Evolutionary conservation across 2,888 invertebrate genomes (phyloP).

Genomic region (Drosophila basisetae): DNA sequence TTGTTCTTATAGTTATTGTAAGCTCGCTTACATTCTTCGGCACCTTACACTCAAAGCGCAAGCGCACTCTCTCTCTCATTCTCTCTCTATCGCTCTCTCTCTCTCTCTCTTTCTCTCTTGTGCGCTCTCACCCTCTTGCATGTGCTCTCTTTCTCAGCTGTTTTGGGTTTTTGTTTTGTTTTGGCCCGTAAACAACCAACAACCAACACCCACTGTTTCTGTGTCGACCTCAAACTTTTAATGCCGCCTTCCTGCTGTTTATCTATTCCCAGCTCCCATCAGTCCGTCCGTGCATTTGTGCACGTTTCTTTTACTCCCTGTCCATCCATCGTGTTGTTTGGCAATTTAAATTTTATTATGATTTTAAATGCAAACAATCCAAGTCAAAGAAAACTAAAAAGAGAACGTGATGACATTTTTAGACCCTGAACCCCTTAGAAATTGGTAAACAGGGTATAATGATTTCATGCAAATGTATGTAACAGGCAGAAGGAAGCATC

Average conservation of each 20-base stretch:
- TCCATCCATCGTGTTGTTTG: conserved; percentile 31
- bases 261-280: conserved; percentile 33
- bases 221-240: conserved; percentile 1
- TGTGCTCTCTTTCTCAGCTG: conserved; percentile 51
- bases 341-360: conserved; percentile 73
- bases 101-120: not conserved
- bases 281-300: conserved; percentile 49
- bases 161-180: conserved; percentile 71
- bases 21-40: conserved; percentile 17
- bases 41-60: not conserved
- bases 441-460: too few species aligned
- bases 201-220: conserved; percentile 7
- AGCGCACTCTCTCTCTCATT: conserved; percentile 17
- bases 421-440: too few species aligned
- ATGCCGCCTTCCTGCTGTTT: conserved; percentile 14
- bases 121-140: not conserved
- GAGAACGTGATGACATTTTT: conserved; percentile 44
- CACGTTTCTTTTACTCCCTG: conserved; percentile 36
- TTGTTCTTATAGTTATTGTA: conserved; percentile 6
- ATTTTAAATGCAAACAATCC: conserved; percentile 57
- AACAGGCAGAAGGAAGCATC: too few species aligned
- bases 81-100: not conserved
- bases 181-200: conserved; percentile 54
- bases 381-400: conserved; percentile 29
- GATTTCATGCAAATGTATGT: too few species aligned